Evolutionary conservation across 2,797 vertebrate genomes (phyloP).

Genomic region (Setipinna tenuifilis): DNA sequence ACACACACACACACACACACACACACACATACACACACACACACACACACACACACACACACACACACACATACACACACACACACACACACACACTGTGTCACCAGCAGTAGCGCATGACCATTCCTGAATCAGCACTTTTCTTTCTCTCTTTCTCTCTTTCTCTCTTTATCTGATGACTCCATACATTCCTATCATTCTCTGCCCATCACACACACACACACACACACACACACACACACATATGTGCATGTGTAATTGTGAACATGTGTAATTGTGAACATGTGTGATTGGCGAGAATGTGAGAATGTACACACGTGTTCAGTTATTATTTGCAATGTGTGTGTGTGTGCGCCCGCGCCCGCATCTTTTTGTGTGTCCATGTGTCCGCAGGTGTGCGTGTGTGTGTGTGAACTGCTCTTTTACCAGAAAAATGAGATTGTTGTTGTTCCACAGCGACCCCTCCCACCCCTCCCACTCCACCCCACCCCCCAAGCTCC

Average conservation of each 20-base stretch:
- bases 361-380: background rate
- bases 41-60: background rate
- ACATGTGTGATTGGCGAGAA: no score
- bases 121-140: slow-evolving; percentile 77
- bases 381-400: background rate
- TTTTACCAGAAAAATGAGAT: background rate
- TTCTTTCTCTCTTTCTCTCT: slow-evolving; percentile 70
- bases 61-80: slow-evolving; percentile 8
- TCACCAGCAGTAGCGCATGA: background rate
- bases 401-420: background rate
- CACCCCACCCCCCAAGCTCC: no score
- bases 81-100: background rate
- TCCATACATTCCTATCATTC: slow-evolving; percentile 73
- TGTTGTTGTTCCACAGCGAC: background rate
- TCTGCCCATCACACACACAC: slow-evolving; percentile 36
- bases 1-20: no score
- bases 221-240: background rate
- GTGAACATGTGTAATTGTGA: no score
- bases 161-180: slow-evolving; percentile 77
- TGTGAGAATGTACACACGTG: no score
- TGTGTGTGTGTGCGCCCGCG: background rate
- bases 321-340: background rate
- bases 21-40: background rate
- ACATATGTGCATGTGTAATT: background rate
- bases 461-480: no score